Evolutionary conservation across 2,113 vertebrate species (phyloP).

Genomic region (Vidua macroura): DNA sequence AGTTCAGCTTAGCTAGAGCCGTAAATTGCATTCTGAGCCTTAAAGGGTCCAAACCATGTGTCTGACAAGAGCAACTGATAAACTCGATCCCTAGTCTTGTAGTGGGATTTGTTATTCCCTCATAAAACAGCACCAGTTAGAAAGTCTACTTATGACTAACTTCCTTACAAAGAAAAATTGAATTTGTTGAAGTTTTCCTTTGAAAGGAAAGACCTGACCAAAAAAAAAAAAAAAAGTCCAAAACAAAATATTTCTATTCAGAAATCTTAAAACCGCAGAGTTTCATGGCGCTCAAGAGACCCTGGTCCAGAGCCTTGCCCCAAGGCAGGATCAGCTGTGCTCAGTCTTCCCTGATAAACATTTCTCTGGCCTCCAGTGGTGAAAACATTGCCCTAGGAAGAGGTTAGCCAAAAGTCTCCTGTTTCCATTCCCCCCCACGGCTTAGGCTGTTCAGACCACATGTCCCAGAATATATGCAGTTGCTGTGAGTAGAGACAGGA

Average conservation of each 20-base stretch:
- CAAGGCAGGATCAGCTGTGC: not conserved
- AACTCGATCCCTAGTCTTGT: not conserved
- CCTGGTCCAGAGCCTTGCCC: not conserved
- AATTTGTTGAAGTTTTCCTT: not conserved
- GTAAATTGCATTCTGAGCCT: not conserved
- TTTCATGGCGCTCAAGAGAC: accelerated
- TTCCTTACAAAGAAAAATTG: not conserved
- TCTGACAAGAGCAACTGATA: not conserved
- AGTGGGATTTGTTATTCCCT: not conserved
- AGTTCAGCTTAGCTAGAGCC: not conserved
- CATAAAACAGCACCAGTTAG: not conserved
- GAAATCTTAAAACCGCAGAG: not conserved
- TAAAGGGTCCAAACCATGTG: not conserved
- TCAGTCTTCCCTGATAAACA: not conserved
- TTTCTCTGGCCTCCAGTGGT: not conserved
- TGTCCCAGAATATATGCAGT: not conserved
- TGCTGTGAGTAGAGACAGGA: not conserved
- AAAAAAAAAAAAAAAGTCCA: not conserved
- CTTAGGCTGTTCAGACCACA: not conserved
- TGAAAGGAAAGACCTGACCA: not conserved
- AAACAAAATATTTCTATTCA: not conserved
- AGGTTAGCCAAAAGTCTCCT: not conserved
- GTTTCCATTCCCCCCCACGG: not conserved
- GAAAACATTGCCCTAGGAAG: not conserved
- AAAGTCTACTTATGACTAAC: not conserved